Evolutionary conservation across 2,113 vertebrate species (phyloP).

Genomic region (Sprattus sprattus): DNA sequence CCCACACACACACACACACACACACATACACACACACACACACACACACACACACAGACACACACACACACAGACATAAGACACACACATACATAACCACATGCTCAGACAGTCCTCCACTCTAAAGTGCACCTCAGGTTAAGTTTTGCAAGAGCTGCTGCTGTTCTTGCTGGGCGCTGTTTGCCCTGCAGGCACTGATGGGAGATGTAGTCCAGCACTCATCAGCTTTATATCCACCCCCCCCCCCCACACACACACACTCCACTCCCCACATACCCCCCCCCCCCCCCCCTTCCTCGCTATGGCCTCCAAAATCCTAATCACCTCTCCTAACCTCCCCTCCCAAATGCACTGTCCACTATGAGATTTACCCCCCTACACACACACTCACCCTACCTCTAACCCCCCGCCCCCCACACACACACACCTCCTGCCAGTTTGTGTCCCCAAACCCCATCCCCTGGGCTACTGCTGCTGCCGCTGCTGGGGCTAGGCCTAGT

Average conservation of each 20-base stretch:
- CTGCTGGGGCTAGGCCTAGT: no score
- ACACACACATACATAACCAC: neutral
- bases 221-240: neutral
- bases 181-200: neutral
- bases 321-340: constrained; percentile 12
- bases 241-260: neutral
- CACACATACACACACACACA: neutral
- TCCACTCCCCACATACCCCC: neutral
- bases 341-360: neutral
- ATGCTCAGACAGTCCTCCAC: neutral
- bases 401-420: neutral
- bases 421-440: neutral
- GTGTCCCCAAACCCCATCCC: neutral
- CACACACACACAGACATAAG: no score
- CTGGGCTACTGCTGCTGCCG: no score
- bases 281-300: neutral
- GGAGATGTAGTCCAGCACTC: constrained; percentile 28
- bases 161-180: no score
- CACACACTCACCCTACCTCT: neutral
- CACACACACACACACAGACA: neutral
- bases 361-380: neutral
- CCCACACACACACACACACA: neutral
- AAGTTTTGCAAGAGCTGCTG: no score
- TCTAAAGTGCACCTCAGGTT: neutral
- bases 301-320: constrained; percentile 12